Conservation (phyloP, 2,113 vertebrate genomes). For the Conger conger region DNA sequence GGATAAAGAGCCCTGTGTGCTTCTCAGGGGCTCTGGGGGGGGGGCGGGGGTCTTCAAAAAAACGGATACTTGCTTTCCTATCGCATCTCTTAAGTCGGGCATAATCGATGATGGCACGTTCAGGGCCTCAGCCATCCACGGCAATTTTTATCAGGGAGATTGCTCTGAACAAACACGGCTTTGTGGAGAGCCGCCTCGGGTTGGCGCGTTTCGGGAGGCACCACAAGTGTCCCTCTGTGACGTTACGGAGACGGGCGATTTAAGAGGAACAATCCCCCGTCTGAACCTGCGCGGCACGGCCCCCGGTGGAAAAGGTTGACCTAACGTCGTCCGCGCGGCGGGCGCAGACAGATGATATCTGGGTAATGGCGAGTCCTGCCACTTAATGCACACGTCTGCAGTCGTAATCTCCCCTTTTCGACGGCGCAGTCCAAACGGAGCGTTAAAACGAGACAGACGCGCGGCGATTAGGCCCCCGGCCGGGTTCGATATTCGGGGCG, state of each 20-base stretch:
- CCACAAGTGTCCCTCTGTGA: slow-evolving; percentile 29
- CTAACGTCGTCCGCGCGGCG: neutral
- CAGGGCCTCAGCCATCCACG: slow-evolving; percentile 33
- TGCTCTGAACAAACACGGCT: slow-evolving; percentile 33
- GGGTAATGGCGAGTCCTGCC: neutral
- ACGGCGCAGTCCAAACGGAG: neutral
- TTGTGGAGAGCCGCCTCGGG: slow-evolving; percentile 26
- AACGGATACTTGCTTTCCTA: slow-evolving; percentile 43
- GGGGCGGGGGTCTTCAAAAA: neutral
- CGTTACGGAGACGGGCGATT: slow-evolving; percentile 25
- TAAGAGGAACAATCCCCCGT: neutral
- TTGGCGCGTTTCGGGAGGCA: slow-evolving; percentile 30
- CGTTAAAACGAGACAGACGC: neutral
- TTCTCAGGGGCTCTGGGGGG: neutral
- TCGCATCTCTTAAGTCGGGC: slow-evolving; percentile 65
- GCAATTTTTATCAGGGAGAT: slow-evolving; percentile 31
- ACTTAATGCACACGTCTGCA: neutral
- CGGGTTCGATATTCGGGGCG: neutral
- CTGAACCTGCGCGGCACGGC: neutral
- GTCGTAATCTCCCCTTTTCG: neutral
- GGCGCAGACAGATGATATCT: neutral
- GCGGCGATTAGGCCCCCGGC: too few relatives aligned
- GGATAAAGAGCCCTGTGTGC: slow-evolving; percentile 8
- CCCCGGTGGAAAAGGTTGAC: neutral
- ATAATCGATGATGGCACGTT: slow-evolving; percentile 47